Evolutionary conservation across 2,797 vertebrate species (phyloP).

Genomic region (Oryzias dopingdopingensis): DNA sequence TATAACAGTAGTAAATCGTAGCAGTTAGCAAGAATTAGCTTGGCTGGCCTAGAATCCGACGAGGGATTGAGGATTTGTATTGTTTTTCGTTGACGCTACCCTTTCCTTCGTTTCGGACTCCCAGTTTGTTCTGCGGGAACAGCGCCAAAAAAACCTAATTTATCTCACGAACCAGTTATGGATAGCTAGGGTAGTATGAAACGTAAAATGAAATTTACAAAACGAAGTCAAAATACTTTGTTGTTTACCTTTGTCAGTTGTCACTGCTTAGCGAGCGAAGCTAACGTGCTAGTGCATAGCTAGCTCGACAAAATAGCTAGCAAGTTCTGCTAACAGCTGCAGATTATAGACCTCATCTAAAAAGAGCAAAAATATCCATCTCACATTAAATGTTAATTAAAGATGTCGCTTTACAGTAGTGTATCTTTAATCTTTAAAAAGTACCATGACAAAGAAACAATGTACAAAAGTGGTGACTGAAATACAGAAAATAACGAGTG

Average conservation of each 20-base stretch:
- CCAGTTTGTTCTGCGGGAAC: slow-evolving; percentile 23
- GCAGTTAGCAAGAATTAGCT: slow-evolving; percentile 44
- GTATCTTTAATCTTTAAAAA: slow-evolving; percentile 27
- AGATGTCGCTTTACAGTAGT: slow-evolving; percentile 31
- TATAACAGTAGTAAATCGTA: background rate
- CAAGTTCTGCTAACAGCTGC: slow-evolving; percentile 71
- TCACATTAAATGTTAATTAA: slow-evolving; percentile 37
- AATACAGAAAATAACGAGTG: slow-evolving; percentile 73
- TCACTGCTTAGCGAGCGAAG: slow-evolving; percentile 67
- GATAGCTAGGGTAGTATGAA: slow-evolving; percentile 8
- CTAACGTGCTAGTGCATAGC: slow-evolving; percentile 66
- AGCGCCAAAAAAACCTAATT: slow-evolving; percentile 9
- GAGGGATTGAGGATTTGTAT: slow-evolving; percentile 46
- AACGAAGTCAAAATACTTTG: slow-evolving; percentile 15
- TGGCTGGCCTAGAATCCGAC: slow-evolving; percentile 41
- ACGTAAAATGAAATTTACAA: background rate
- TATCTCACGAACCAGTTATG: background rate
- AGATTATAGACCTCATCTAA: slow-evolving; percentile 63
- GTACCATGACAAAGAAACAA: slow-evolving; percentile 47
- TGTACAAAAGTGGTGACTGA: slow-evolving; percentile 66
- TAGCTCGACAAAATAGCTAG: slow-evolving; percentile 64
- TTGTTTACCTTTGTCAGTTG: slow-evolving; percentile 77
- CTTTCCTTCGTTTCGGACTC: slow-evolving; percentile 39
- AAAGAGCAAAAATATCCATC: slow-evolving; percentile 53
- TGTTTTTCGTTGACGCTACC: slow-evolving; percentile 64